These are phyloP conservation scores for Atta colombica DNA, from an alignment of 1,140 invertebrate species.

Conservation along the genomic window DNA sequence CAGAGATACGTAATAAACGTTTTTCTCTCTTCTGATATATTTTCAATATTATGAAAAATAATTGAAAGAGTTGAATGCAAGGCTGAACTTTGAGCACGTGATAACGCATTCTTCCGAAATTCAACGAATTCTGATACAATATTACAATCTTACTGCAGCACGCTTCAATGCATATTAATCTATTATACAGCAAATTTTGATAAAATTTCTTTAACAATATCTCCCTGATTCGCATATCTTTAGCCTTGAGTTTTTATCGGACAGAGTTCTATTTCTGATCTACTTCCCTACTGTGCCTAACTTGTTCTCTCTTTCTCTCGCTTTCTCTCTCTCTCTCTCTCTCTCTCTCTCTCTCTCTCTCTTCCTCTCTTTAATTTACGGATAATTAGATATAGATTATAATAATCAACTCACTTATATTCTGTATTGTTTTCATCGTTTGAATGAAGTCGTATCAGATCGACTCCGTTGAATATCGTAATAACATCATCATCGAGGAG, in stretches of 20 bases:
- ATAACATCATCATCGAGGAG: conserved; percentile 80
- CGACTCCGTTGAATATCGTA: conserved; percentile 79
- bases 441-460: conserved; percentile 76
- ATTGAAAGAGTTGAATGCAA: background rate
- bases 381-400: background rate
- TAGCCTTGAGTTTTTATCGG: background rate
- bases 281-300: background rate
- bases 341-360: background rate
- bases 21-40: background rate
- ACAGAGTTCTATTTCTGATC: conserved; percentile 16
- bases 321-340: background rate
- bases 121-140: conserved; percentile 34
- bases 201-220: conserved; percentile 29
- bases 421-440: conserved; percentile 31
- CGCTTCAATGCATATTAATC: background rate
- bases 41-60: conserved; percentile 13
- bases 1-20: background rate
- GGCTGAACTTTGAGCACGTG: background rate
- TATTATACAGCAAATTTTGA: background rate
- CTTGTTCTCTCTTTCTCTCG: background rate
- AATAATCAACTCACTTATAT: conserved; percentile 65
- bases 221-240: conserved; percentile 13
- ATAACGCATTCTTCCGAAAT: conserved; percentile 17
- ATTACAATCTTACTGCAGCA: conserved; percentile 8
- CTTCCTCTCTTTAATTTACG: background rate